phyloP scores from a whole-genome alignment of 2,797 vertebrate genomes.

The Pipistrellus kuhlii region DNA sequence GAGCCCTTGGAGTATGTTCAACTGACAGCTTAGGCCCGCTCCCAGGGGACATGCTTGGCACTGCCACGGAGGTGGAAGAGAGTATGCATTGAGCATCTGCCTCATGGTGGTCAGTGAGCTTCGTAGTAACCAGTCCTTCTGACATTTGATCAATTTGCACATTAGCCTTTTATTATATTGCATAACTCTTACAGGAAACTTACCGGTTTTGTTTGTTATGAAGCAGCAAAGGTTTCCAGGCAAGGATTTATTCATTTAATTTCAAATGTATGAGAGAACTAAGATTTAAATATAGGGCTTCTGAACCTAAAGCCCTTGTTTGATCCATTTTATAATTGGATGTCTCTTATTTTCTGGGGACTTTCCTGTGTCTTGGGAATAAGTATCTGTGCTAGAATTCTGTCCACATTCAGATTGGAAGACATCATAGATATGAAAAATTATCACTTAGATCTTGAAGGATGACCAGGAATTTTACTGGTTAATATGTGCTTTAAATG shows the following conservation, averaged over 20 bases:
- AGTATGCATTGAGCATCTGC: too few relatives aligned
- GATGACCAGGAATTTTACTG: neutral
- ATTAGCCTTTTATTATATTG: too few relatives aligned
- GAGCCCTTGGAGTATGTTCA: too few relatives aligned
- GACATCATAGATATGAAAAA: neutral
- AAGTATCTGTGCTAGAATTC: neutral
- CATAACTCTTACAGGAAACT: neutral
- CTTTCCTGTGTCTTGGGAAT: neutral
- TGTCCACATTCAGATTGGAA: neutral
- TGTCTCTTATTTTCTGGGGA: neutral
- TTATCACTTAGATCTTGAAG: neutral
- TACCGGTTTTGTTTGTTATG: neutral
- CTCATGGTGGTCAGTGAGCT: too few relatives aligned
- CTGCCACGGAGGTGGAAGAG: too few relatives aligned
- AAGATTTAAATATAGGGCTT: conserved; percentile 27
- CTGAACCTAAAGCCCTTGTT: neutral
- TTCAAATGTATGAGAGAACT: neutral
- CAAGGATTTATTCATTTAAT: neutral
- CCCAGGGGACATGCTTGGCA: too few relatives aligned
- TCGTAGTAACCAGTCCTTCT: too few relatives aligned
- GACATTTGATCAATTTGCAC: too few relatives aligned
- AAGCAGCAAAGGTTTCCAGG: neutral
- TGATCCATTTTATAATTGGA: neutral
- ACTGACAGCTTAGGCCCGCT: too few relatives aligned
- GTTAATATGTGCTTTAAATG: neutral